A percentile compares a stretch with the other conserved stretches of the same genome.
Conservation (phyloP, 2,888 invertebrate genomes). For the Itoplectis maculator region DNA sequence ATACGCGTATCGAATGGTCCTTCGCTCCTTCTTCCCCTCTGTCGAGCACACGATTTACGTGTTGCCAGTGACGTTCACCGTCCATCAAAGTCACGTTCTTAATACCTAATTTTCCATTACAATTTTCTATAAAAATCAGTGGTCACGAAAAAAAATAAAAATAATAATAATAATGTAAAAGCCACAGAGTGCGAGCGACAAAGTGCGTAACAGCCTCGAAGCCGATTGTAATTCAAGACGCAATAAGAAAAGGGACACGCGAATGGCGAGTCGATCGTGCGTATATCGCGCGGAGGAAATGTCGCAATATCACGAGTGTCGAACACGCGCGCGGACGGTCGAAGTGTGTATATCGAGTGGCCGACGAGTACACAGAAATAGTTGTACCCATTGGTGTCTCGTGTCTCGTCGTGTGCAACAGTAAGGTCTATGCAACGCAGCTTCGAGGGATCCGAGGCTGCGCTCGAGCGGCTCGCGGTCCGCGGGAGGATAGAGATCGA, state of each 20-base stretch:
- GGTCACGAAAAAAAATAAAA: not conserved
- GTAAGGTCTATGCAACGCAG: slow-evolving; percentile 27
- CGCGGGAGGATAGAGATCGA: slow-evolving; percentile 26
- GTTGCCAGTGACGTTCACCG: not conserved
- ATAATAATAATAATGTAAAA: not conserved
- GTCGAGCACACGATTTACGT: not conserved
- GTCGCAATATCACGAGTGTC: slow-evolving; percentile 47
- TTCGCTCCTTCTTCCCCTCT: not conserved
- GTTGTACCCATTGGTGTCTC: no score
- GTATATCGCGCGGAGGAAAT: slow-evolving; percentile 36
- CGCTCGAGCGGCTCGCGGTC: slow-evolving; percentile 1
- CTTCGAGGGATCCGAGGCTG: slow-evolving; percentile 17
- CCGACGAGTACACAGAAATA: not conserved
- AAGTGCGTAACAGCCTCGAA: not conserved
- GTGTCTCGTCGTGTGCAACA: slow-evolving; percentile 28
- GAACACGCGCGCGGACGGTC: not conserved
- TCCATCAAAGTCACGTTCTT: not conserved
- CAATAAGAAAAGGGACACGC: not conserved
- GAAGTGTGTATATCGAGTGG: slow-evolving; percentile 22
- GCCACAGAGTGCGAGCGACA: no score
- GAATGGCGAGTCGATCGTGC: slow-evolving; percentile 21
- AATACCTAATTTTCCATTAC: no score
- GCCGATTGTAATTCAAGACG: slow-evolving; percentile 11
- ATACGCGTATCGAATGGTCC: not conserved
- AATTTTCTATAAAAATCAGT: no score